Evolutionary conservation across 2,888 invertebrate genomes (phyloP).

Genomic region (Melolontha melolontha): DNA sequence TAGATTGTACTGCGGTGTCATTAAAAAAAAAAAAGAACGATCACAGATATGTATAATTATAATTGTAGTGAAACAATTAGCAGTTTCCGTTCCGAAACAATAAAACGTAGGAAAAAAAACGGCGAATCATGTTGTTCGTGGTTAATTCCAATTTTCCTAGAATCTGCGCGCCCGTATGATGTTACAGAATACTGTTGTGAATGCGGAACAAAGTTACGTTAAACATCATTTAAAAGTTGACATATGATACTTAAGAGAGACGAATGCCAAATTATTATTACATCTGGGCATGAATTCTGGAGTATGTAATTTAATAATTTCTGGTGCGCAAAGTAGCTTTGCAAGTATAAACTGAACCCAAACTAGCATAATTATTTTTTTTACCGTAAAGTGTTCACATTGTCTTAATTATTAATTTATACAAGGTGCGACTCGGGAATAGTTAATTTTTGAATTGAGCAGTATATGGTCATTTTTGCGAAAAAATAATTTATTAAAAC

Average conservation of each 20-base stretch:
- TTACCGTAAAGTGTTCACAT: too few relatives aligned
- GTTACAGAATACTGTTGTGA: conserved; percentile 9
- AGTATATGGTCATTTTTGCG: too few relatives aligned
- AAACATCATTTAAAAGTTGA: conserved; percentile 16
- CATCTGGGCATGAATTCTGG: conserved; percentile 3
- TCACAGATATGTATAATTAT: conserved; percentile 31
- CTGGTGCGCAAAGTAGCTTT: too few relatives aligned
- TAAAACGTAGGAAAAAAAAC: conserved; percentile 31
- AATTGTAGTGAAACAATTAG: conserved; percentile 37
- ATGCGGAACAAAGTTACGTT: conserved; percentile 11
- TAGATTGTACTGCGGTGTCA: too few relatives aligned
- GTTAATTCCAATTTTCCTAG: conserved; percentile 28
- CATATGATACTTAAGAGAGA: background rate
- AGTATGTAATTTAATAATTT: too few relatives aligned
- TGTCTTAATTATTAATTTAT: too few relatives aligned
- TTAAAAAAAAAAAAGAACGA: background rate
- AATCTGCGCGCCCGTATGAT: conserved; percentile 13
- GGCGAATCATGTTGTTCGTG: conserved; percentile 34
- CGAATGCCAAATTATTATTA: conserved; percentile 23
- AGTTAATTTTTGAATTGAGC: too few relatives aligned
- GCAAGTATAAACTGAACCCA: too few relatives aligned
- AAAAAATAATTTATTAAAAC: too few relatives aligned
- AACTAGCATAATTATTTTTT: too few relatives aligned
- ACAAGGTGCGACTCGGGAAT: too few relatives aligned
- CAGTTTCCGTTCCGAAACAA: conserved; percentile 39